phyloP scores from a whole-genome alignment of 2,888 invertebrate species.

The Thyatira batis region DNA sequence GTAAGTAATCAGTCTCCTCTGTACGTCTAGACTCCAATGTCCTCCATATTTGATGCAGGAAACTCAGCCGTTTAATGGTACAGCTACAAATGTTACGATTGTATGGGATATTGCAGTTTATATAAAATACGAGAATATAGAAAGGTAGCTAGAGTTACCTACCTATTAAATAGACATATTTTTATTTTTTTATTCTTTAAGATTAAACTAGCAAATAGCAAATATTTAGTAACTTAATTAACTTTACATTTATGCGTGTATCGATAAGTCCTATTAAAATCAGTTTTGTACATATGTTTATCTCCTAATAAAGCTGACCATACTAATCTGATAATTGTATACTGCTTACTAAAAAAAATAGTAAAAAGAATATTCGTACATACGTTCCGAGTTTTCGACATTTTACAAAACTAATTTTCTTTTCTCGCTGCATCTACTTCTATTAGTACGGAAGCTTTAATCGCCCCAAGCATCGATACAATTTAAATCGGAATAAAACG shows the following conservation, averaged over 20 bases:
- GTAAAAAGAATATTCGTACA: no score
- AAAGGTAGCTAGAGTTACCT: no score
- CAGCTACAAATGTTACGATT: background rate
- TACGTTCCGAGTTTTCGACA: conserved; percentile 33
- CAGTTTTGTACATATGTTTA: no score
- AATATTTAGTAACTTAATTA: no score
- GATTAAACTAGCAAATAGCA: no score
- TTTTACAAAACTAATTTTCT: conserved; percentile 57
- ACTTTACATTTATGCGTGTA: no score
- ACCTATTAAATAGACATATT: no score
- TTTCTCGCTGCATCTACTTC: conserved; percentile 46
- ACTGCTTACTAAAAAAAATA: no score
- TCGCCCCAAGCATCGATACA: conserved; percentile 75
- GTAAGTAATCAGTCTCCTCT: background rate
- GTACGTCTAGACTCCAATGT: background rate
- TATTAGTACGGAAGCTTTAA: conserved; percentile 66
- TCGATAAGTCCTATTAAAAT: no score
- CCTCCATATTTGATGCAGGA: background rate
- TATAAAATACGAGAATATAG: background rate
- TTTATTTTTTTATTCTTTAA: no score
- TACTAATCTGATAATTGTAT: no score
- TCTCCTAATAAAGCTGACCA: no score
- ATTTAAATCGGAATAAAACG: conserved; percentile 77
- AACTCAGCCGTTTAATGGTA: background rate
- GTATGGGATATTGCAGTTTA: background rate